These are phyloP conservation scores for Sminthopsis crassicaudata DNA, from an alignment of 2,113 vertebrate species.

Conservation along the genomic window DNA sequence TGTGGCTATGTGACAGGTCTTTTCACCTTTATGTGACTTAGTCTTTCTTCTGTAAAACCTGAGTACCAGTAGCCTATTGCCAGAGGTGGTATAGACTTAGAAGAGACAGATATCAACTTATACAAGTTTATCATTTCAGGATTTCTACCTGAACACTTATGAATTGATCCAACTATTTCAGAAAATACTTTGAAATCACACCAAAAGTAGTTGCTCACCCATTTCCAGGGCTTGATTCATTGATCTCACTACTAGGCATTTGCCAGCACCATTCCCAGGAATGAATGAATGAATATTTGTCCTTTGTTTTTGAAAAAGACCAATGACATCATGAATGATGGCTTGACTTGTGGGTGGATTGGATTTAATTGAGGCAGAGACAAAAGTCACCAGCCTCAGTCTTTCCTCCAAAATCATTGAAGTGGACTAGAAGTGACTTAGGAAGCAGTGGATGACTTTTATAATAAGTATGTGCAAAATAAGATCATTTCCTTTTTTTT, in stretches of 20 bases:
- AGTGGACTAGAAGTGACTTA: no score
- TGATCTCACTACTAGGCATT: not conserved
- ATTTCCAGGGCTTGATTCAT: not conserved
- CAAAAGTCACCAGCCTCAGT: no score
- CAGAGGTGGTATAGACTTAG: not conserved
- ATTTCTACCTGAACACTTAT: not conserved
- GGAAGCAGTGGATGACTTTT: no score
- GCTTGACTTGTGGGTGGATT: no score
- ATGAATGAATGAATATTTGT: not conserved
- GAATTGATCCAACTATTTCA: not conserved
- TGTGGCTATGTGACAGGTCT: no score
- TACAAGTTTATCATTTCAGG: not conserved
- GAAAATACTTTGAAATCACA: not conserved
- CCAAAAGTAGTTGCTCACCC: not conserved
- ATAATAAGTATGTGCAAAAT: no score
- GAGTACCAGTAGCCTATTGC: not conserved
- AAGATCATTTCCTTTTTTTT: no score
- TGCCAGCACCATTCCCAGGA: not conserved
- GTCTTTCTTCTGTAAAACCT: not conserved
- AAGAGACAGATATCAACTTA: not conserved
- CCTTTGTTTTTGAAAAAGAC: no score
- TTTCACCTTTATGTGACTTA: no score
- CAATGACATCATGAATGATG: no score
- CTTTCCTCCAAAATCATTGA: no score
- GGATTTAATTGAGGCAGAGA: no score